Base-by-base conservation (phyloP, 2,888 invertebrate genomes). In the Chymomyza amoena region DNA sequence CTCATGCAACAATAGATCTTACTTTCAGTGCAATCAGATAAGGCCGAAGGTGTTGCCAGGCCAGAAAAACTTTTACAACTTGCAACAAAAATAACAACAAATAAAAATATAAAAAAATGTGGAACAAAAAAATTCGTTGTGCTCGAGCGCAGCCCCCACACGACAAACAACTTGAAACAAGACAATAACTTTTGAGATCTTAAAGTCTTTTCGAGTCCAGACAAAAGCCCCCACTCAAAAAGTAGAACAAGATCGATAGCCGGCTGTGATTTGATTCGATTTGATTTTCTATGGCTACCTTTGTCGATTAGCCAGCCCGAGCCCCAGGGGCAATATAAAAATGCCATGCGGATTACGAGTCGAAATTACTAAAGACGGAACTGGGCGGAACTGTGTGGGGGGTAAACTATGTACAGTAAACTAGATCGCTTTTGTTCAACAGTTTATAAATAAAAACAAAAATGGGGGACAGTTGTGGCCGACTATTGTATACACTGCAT, bases 211-310 rank as follows among this genome's bases (percentile, higher is more conserved):
- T 18, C n/a, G 54, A 54, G 18, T n/a, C 15, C 7, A 68, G 36
- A 81, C 79, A 81, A 75, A 72, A 71, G 81, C 61, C 51, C 16
- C 50, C 15, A 51, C 60, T 45, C 25, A 65, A 59, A 75, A 81
- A 79, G 68, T 79, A 79, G 76, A 81, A 79, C 76, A 81, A 79
- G 81, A 79, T 81, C 79, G 81, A 79, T 79, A 61, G 50, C 32
- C 62, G 57, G 60, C 52, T 66, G 63, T 54, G 67, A 70, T 75
- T 65, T 54, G 32, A 57, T 71, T 45, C 39, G 39, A 45, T 63
- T 59, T 69, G 66, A 69, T 57, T 71, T 67, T 68, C 45, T 68
- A 51, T 68, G 13, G 73, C 56, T 57, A 64, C 64, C 75, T 68
- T 69, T 74, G 73, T 73, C 72, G 25, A 63, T 52, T 64, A 66